Evolutionary conservation across 2,113 vertebrate species (phyloP).

Genomic region (Azemiops feae): DNA sequence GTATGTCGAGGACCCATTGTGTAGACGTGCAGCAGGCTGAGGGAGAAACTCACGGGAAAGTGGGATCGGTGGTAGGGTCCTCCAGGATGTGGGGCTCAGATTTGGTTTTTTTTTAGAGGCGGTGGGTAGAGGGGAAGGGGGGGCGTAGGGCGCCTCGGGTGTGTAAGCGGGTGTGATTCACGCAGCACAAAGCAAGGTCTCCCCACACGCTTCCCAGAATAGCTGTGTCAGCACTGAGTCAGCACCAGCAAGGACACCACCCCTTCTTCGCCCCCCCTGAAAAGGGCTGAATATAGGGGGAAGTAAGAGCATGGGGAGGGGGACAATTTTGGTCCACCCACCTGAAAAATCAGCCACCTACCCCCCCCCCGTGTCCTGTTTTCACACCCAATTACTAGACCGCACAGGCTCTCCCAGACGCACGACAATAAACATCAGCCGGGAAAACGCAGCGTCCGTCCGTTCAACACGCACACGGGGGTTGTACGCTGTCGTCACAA

Average conservation of each 20-base stretch:
- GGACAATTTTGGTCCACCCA: neutral
- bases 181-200: neutral
- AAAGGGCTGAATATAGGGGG: neutral
- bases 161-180: conserved; percentile 5
- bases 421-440: neutral
- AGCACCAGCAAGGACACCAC: neutral
- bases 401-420: neutral
- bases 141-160: neutral
- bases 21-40: neutral
- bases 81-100: neutral
- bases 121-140: neutral
- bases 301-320: neutral
- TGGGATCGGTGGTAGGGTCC: too few species aligned
- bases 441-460: neutral
- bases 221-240: conserved; percentile 25
- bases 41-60: too few species aligned
- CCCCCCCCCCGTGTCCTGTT: neutral
- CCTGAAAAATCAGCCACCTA: neutral
- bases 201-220: neutral
- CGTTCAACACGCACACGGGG: neutral
- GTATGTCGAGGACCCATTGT: too few species aligned
- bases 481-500: neutral
- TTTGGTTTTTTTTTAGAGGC: neutral
- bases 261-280: neutral
- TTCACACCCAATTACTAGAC: too few species aligned